Percentiles rank a stretch among this genome's conserved stretches.
phyloP scores from a whole-genome alignment of 1,140 invertebrate species.

The Atta texana region DNA sequence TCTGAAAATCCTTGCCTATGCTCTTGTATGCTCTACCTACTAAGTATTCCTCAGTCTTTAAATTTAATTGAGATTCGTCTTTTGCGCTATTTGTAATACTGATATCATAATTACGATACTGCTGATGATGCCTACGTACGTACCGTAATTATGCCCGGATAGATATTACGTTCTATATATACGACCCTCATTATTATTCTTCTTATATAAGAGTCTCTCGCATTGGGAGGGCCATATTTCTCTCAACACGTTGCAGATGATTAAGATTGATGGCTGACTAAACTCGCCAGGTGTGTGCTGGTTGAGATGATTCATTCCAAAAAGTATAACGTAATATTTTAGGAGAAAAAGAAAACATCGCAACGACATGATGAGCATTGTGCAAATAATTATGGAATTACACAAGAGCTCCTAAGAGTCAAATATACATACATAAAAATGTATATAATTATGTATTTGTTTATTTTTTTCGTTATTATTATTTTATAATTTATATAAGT shows the following conservation, averaged over 20 bases:
- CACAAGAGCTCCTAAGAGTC: not conserved
- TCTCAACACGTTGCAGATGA: slow-evolving; percentile 61
- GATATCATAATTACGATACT: slow-evolving; percentile 57
- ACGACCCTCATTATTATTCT: slow-evolving; percentile 62
- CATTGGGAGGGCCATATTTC: slow-evolving; percentile 64
- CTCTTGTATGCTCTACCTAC: too few species aligned
- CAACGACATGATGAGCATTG: slow-evolving; percentile 8
- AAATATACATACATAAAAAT: not conserved
- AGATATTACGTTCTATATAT: slow-evolving; percentile 50
- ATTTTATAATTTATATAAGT: not conserved
- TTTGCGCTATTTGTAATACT: slow-evolving; percentile 43
- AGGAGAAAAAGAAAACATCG: slow-evolving; percentile 21
- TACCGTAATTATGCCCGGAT: slow-evolving; percentile 49
- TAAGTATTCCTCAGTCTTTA: not conserved
- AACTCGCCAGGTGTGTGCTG: slow-evolving; percentile 54
- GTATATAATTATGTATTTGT: not conserved
- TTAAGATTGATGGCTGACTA: slow-evolving; percentile 64
- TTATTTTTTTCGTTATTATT: not conserved
- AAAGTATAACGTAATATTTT: slow-evolving; percentile 62
- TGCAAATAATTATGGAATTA: slow-evolving; percentile 39
- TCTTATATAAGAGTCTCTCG: slow-evolving; percentile 59
- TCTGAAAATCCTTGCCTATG: not conserved
- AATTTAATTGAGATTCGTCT: slow-evolving; percentile 23
- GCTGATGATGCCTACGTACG: slow-evolving; percentile 26
- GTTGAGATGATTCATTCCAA: slow-evolving; percentile 56